Conservation (phyloP, 2,113 vertebrate genomes). For the Brienomyrus brachyistius region DNA sequence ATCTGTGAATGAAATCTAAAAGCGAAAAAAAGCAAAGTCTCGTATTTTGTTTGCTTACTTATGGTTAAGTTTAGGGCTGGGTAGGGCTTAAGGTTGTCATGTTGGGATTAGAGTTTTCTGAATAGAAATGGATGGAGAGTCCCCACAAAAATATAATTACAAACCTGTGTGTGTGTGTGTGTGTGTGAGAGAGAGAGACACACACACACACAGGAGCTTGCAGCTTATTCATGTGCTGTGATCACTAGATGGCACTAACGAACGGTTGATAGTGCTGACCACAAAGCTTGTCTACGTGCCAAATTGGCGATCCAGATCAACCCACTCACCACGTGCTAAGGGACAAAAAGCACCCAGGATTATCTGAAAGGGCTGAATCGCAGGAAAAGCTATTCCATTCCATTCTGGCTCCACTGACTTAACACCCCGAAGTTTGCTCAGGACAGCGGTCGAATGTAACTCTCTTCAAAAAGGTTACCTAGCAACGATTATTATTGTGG, state of each 20-base stretch:
- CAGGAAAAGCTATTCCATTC: no score
- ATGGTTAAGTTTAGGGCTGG: no score
- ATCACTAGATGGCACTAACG: slow-evolving; percentile 66
- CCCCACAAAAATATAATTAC: no score
- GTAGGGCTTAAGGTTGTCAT: no score
- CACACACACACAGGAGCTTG: neutral
- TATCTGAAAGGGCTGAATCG: neutral
- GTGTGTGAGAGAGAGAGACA: neutral
- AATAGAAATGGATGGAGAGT: no score
- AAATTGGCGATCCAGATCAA: neutral
- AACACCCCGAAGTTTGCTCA: neutral
- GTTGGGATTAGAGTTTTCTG: no score
- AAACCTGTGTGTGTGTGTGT: no score
- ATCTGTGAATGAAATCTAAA: no score
- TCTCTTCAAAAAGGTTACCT: neutral
- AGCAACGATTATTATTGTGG: neutral
- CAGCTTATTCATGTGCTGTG: slow-evolving; percentile 17
- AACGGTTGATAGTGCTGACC: slow-evolving; percentile 35
- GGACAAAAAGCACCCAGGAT: neutral
- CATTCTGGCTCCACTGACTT: neutral
- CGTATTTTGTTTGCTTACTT: no score
- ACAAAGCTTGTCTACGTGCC: neutral
- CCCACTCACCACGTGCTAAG: neutral
- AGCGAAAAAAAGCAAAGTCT: no score
- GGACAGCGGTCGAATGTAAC: neutral